Percentiles rank a stretch among this genome's conserved stretches.
Evolutionary conservation across 2,113 vertebrate genomes (phyloP).

Genomic region (Mormyrus lacerda): DNA sequence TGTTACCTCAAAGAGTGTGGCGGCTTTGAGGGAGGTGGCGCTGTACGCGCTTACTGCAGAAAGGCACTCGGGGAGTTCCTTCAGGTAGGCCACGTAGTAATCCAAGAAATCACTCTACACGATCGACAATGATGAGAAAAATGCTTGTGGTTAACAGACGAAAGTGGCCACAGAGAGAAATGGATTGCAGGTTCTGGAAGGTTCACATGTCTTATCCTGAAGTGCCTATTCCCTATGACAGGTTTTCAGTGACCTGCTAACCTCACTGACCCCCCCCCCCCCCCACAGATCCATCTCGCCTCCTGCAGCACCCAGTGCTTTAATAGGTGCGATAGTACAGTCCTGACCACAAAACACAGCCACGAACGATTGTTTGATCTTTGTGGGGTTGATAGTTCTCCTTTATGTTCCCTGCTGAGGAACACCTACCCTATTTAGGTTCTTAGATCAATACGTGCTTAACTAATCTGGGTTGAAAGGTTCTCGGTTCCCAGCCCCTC

Average conservation of each 20-base stretch:
- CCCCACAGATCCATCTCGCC: background rate
- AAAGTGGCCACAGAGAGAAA: background rate
- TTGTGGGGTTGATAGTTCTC: background rate
- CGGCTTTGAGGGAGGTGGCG: slow-evolving; percentile 44
- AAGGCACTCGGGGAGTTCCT: slow-evolving; percentile 89
- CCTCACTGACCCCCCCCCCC: background rate
- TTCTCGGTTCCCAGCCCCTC: background rate
- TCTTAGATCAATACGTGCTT: background rate
- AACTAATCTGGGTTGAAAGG: background rate
- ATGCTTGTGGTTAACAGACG: background rate
- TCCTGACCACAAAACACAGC: background rate
- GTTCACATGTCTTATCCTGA: background rate
- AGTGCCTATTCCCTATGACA: background rate
- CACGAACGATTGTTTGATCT: background rate
- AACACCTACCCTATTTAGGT: background rate
- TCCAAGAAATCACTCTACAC: slow-evolving; percentile 88
- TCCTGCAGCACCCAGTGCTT: background rate
- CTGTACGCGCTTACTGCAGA: slow-evolving; percentile 69
- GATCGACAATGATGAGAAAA: background rate
- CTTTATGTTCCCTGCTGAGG: background rate
- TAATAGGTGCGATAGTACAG: background rate
- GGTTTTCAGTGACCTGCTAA: background rate
- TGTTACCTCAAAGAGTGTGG: slow-evolving; percentile 54
- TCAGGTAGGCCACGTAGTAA: slow-evolving; percentile 87
- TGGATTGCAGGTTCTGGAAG: background rate